Conservation (phyloP, 2,797 vertebrate genomes). For the Myotis findleyi region DNA sequence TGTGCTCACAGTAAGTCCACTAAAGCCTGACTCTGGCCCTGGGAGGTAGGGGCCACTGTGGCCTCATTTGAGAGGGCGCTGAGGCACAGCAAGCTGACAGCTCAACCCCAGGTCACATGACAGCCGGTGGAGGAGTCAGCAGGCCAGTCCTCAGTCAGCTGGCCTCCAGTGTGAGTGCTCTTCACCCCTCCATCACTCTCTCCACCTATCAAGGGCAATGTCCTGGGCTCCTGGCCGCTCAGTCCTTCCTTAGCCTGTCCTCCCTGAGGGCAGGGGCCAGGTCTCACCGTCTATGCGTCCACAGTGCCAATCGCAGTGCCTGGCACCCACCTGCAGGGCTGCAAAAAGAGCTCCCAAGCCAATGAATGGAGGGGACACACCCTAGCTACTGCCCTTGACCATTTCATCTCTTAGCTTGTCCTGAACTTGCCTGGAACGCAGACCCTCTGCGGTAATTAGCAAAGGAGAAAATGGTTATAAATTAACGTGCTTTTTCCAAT, state of each 20-base stretch:
- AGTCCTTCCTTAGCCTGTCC: background rate
- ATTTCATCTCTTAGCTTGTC: background rate
- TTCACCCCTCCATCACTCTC: background rate
- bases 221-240: background rate
- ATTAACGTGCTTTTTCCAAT: background rate
- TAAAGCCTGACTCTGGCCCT: background rate
- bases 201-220: no score
- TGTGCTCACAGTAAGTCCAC: background rate
- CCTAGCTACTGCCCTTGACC: background rate
- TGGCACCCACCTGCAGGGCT: background rate
- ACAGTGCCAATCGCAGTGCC: background rate
- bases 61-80: background rate
- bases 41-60: background rate
- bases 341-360: background rate
- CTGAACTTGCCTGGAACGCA: background rate
- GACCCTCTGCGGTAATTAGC: background rate
- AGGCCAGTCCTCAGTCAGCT: background rate
- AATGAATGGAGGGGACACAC: background rate
- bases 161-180: background rate
- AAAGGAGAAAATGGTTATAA: background rate
- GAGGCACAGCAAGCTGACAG: background rate
- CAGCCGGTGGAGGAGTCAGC: background rate
- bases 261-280: background rate
- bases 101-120: background rate
- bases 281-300: accelerated